Base-by-base conservation (phyloP, 2,888 invertebrate genomes). In the Creontiades dilutus region DNA sequence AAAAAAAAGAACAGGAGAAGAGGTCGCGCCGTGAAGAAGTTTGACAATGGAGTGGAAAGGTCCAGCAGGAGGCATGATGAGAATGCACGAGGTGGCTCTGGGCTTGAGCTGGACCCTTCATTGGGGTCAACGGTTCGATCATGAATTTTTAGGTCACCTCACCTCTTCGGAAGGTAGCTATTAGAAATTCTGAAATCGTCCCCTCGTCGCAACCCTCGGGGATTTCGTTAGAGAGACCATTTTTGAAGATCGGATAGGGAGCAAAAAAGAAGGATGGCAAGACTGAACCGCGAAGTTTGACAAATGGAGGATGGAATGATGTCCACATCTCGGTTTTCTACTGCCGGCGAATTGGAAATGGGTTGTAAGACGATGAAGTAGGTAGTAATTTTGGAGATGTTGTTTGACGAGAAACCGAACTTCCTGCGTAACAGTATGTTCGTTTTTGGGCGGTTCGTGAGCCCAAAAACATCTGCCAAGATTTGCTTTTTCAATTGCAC, bases 31-130 rank as follows among this genome's bases (percentile, higher is more conserved):
- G 78, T 19, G 37, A 78, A 78, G 78, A 78, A 78, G 78, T 78
- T 78, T 78, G 37, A 78, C 78, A 78, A 78, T 78, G 78, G 78
- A 78, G 78, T 78, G 46, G 78, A 78, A 47, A 78, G 78, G 78
- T 78, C 78, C 78, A 46, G 78, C 78, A 16, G 68, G 68, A 76
- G 78, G 78, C 78, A 78, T 78, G 78, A 78, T 78, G 78, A 78
- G 78, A 78, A 78, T 78, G 78, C 78, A 37, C 78, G 23, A 68
- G 68, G 68, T 68, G 68, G 23, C 68, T 68, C 68, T 13, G 68
- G 68, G 23, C 68, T 68, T 23, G 19, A 68, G 68, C 23, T 68
- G 68, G 68, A 78, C 46, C 37, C 46, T 78, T 47, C 78, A 78
- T 78, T 78, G 46, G 78, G 78, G 78, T 78, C 78, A 78, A 68